Evolutionary conservation across 2,113 vertebrate genomes (phyloP).

Genomic region (Balaeniceps rex): DNA sequence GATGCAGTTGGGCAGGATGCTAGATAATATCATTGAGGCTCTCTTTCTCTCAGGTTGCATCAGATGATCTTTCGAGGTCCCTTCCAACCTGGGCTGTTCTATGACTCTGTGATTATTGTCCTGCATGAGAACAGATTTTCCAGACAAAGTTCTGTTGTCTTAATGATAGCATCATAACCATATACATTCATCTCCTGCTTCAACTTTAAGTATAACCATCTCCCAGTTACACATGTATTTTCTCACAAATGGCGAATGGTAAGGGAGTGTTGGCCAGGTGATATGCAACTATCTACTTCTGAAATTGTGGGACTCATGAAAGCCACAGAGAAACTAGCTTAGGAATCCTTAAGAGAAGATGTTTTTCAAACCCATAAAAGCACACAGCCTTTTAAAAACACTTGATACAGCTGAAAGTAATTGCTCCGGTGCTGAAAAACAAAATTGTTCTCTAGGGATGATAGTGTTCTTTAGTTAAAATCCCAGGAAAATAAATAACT

Average conservation of each 20-base stretch:
- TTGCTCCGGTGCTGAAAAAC: conserved; percentile 15
- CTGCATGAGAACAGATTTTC: background rate
- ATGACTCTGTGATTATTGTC: background rate
- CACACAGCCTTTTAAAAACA: background rate
- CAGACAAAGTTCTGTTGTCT: background rate
- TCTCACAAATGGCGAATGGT: background rate
- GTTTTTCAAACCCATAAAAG: background rate
- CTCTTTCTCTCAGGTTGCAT: background rate
- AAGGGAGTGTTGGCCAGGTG: background rate
- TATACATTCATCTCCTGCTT: background rate
- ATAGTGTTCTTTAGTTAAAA: conserved; percentile 59
- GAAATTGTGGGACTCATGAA: background rate
- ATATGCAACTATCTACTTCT: background rate
- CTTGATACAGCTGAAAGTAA: conserved; percentile 56
- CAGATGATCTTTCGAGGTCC: background rate
- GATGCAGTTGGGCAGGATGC: background rate
- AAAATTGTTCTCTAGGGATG: conserved; percentile 49
- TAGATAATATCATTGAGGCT: background rate
- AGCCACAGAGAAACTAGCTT: background rate
- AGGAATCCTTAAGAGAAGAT: background rate
- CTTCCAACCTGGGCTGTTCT: background rate
- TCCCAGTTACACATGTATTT: background rate
- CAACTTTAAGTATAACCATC: background rate
- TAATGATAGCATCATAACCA: background rate
- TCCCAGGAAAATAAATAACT: conserved; percentile 65